phyloP scores from a whole-genome alignment of 1,140 invertebrate genomes.

The Procambarus clarkii region DNA sequence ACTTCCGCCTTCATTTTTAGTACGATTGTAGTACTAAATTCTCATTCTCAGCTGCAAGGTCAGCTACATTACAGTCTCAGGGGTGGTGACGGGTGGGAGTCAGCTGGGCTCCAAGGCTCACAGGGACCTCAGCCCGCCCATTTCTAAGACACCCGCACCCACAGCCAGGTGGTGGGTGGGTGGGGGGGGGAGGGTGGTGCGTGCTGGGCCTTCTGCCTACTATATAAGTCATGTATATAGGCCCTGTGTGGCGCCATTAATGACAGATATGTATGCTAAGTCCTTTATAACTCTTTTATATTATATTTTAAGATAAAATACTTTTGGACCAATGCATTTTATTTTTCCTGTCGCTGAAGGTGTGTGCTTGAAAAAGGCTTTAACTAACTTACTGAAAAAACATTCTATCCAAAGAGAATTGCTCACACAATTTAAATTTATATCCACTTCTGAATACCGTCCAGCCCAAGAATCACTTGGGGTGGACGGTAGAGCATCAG shows the following conservation, averaged over 20 bases:
- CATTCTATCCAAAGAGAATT: too few species aligned
- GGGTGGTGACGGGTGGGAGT: constrained; percentile 61
- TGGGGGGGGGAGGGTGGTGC: background rate
- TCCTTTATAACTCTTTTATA: constrained; percentile 61
- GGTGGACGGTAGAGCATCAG: too few species aligned
- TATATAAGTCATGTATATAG: constrained; percentile 61
- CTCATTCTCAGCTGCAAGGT: background rate
- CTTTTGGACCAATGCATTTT: constrained; percentile 21
- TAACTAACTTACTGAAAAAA: too few species aligned
- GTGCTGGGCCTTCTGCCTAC: constrained; percentile 31
- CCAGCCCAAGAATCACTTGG: too few species aligned
- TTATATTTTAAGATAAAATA: constrained; percentile 66
- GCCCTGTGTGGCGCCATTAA: constrained; percentile 19
- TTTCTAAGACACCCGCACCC: background rate
- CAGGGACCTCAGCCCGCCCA: constrained; percentile 6
- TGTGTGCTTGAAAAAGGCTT: too few species aligned
- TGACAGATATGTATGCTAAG: constrained; percentile 53
- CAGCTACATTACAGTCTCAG: constrained; percentile 56
- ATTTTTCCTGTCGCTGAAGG: background rate
- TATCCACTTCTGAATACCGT: too few species aligned
- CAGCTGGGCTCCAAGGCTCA: constrained; percentile 52
- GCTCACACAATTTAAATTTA: too few species aligned
- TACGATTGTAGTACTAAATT: background rate
- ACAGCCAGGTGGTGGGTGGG: constrained; percentile 3
- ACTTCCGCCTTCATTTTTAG: background rate